Conservation (phyloP, 2,113 vertebrate genomes). For the Ammodytes dubius region DNA sequence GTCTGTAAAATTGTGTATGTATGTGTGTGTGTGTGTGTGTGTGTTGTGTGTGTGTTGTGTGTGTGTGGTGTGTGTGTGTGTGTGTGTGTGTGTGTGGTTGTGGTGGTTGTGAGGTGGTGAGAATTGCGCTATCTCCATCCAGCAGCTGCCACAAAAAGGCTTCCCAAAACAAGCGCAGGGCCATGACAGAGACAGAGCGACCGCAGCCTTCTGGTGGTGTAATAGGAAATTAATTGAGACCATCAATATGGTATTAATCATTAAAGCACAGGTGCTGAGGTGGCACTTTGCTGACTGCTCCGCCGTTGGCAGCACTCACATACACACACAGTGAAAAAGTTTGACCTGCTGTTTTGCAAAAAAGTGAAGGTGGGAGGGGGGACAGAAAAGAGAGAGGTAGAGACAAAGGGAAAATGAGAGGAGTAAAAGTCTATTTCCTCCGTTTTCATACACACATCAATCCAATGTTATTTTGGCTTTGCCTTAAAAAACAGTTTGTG, state of each 20-base stretch:
- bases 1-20: slow-evolving; percentile 41
- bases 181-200: slow-evolving; percentile 84
- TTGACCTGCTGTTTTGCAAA: slow-evolving; percentile 80
- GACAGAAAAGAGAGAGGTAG: slow-evolving; percentile 24
- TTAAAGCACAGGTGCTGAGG: slow-evolving; percentile 88
- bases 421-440: slow-evolving; percentile 23
- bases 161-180: slow-evolving; percentile 80
- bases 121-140: slow-evolving; percentile 77
- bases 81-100: slow-evolving; percentile 48
- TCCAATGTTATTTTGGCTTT: slow-evolving; percentile 52
- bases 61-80: slow-evolving; percentile 28
- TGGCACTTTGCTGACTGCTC: slow-evolving; percentile 83
- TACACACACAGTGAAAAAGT: slow-evolving; percentile 74
- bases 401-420: slow-evolving; percentile 39
- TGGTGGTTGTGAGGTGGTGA: slow-evolving; percentile 36
- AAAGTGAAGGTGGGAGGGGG: slow-evolving; percentile 39
- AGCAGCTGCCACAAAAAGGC: slow-evolving; percentile 83
- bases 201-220: slow-evolving; percentile 83
- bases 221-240: slow-evolving; percentile 90
- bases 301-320: slow-evolving; percentile 71
- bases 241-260: slow-evolving; percentile 91
- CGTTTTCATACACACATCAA: slow-evolving; percentile 22
- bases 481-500: not conserved
- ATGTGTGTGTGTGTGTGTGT: slow-evolving; percentile 29
- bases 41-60: slow-evolving; percentile 44